Percentiles rank a stretch among this genome's conserved stretches.
These are phyloP conservation scores for Dasypogon diadema DNA, from an alignment of 2,888 invertebrate genomes.

Conservation along the genomic window DNA sequence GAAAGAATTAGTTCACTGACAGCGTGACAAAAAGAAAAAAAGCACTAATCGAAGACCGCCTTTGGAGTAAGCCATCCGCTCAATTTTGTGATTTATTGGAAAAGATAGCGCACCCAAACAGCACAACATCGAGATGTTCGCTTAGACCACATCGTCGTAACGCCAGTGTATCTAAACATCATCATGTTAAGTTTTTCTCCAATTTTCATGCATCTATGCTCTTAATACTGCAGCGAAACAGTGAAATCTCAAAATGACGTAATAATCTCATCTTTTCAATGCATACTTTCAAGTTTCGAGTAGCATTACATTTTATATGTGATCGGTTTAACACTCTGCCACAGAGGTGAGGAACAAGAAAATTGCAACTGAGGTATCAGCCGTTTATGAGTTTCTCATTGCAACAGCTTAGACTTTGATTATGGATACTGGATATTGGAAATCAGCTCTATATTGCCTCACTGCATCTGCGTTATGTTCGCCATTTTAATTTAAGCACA, in stretches of 20 bases:
- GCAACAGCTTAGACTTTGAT: not conserved
- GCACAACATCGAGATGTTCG: not conserved
- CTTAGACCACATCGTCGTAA: not conserved
- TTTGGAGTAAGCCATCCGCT: constrained; percentile 45
- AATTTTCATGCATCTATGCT: constrained; percentile 48
- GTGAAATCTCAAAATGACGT: constrained; percentile 39
- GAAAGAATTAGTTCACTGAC: constrained; percentile 34
- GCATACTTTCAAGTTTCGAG: constrained; percentile 26
- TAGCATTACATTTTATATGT: constrained; percentile 44
- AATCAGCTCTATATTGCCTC: constrained; percentile 28
- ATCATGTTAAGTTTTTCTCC: not conserved
- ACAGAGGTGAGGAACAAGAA: constrained; percentile 17
- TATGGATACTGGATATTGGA: constrained; percentile 22
- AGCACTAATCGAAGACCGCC: constrained; percentile 18
- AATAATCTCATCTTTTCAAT: constrained; percentile 45
- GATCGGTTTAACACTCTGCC: constrained; percentile 26
- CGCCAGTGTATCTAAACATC: constrained; percentile 32
- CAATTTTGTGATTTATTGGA: constrained; percentile 47
- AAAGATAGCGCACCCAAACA: constrained; percentile 49
- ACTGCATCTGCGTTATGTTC: constrained; percentile 37
- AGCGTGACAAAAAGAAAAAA: constrained; percentile 21
- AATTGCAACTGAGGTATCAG: constrained; percentile 26
- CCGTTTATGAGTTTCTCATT: constrained; percentile 25
- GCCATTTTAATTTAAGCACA: constrained; percentile 45
- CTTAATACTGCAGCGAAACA: not conserved